A percentile compares a stretch with the other conserved stretches of the same genome.
Evolutionary conservation across 2,888 invertebrate species (phyloP).

Genomic region (Callyntrura sp.): DNA sequence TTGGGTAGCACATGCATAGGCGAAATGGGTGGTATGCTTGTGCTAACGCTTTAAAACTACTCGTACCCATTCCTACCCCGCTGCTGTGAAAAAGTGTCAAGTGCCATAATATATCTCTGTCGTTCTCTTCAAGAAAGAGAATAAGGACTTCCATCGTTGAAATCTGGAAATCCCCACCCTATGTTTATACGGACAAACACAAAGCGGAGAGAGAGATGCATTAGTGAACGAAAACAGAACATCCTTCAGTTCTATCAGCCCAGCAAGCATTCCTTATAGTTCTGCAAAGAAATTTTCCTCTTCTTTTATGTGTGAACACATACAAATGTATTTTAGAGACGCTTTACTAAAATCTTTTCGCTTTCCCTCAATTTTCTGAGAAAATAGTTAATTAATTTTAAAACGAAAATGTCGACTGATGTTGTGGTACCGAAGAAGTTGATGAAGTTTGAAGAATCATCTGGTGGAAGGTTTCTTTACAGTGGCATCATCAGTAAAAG

Average conservation of each 20-base stretch:
- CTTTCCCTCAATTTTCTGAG: conserved; percentile 47
- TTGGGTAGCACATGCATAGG: neutral
- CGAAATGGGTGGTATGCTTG: neutral
- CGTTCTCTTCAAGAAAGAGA: conserved; percentile 17
- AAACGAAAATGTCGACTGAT: conserved; percentile 60
- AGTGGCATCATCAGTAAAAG: neutral
- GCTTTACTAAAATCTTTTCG: neutral
- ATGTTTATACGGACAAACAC: conserved; percentile 11
- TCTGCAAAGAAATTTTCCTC: neutral
- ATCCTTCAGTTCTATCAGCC: too few relatives aligned
- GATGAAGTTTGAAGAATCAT: conserved; percentile 60
- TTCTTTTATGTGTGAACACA: conserved; percentile 4
- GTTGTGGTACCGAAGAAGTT: conserved; percentile 24
- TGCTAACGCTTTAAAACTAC: neutral
- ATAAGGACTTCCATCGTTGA: conserved; percentile 35
- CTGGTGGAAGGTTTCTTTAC: neutral
- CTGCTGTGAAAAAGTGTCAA: conserved; percentile 61
- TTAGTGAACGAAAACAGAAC: neutral
- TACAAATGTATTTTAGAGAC: conserved; percentile 10
- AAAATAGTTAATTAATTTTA: conserved; percentile 75
- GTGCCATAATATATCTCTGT: conserved; percentile 69
- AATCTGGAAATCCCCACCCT: conserved; percentile 18
- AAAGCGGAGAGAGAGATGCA: neutral
- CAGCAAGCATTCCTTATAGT: neutral
- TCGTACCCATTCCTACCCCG: too few relatives aligned